Base-by-base conservation (phyloP, 2,888 invertebrate species). In the Cancer borealis region DNA sequence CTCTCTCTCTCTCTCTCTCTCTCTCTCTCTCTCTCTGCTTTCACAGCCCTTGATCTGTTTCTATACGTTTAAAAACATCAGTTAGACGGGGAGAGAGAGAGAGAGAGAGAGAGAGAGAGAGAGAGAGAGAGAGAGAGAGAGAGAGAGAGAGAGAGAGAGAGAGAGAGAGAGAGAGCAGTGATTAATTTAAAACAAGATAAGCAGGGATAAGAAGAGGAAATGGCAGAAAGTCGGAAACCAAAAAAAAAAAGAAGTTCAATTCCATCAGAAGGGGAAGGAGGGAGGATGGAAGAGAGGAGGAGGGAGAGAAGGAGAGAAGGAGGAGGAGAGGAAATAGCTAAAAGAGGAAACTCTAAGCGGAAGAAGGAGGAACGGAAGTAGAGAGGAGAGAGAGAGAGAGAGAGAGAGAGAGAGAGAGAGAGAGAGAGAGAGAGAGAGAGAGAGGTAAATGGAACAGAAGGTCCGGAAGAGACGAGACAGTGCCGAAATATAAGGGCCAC, bases 71-170 rank as follows among this genome's bases (percentile, higher is more conserved):
- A 54, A 54, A 54, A 54, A 54, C 5, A 49, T 6, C 49, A 49
- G 49, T n/a, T 66, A 66, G 17, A 66, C 5, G 10, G 10, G 17
- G n/a, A 66, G 4, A 73, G 73, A 73, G 73, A n/a, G 21, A 73
- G 73, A n/a, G 73, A 73, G 73, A n/a, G 73, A 73, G 73, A n/a
- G 73, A 73, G 73, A n/a, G 73, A 73, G 73, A n/a, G 73, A 73
- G 73, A n/a, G 66, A n/a, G n/a, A 5, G 14, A 14, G 14, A 14
- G 14, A 14, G 14, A 14, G 14, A 14, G 14, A 14, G 14, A 14
- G 14, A 14, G 14, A 14, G 14, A 14, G 14, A 14, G 14, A 14
- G 14, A 14, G 14, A 14, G 14, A 14, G 14, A 14, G 14, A 14
- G 14, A 14, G 14, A 54, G 54, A 14, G 54, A 17, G 3, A 54